Evolutionary conservation across 1,140 invertebrate species (phyloP).

Genomic region (Megalonaias nervosa): DNA sequence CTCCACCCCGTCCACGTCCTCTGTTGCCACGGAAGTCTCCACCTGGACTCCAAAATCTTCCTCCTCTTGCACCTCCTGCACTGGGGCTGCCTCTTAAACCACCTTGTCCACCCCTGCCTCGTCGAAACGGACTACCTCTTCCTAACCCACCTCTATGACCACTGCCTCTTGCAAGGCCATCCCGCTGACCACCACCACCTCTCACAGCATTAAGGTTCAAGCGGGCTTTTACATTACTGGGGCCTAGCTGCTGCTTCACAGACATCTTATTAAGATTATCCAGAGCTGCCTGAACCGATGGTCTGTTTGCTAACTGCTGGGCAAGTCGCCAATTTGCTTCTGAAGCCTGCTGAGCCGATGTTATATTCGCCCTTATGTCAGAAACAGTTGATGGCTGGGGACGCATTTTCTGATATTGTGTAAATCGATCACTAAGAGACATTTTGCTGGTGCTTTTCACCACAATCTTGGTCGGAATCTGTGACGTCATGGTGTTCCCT

Average conservation of each 20-base stretch:
- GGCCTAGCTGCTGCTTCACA: slow-evolving; percentile 70
- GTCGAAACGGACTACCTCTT: slow-evolving; percentile 1
- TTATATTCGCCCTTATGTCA: slow-evolving; percentile 63
- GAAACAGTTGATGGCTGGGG: slow-evolving; percentile 45
- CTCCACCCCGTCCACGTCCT: no score
- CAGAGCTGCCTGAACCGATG: slow-evolving; percentile 71
- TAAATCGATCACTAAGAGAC: slow-evolving; percentile 42
- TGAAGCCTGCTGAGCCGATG: slow-evolving; percentile 68
- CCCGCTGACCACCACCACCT: slow-evolving; percentile 33
- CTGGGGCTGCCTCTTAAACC: slow-evolving; percentile 45
- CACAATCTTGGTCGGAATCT: no score
- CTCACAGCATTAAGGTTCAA: slow-evolving; percentile 49
- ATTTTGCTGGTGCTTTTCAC: no score
- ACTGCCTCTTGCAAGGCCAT: slow-evolving; percentile 8
- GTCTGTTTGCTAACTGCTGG: slow-evolving; percentile 74
- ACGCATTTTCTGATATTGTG: slow-evolving; percentile 58
- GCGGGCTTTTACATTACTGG: slow-evolving; percentile 61
- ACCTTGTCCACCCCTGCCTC: slow-evolving; percentile 3
- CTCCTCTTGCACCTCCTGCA: not conserved
- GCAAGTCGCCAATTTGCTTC: slow-evolving; percentile 72
- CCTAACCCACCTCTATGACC: slow-evolving; percentile 45
- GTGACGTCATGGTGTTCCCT: no score
- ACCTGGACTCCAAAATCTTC: no score
- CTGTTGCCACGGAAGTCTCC: no score
- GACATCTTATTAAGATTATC: slow-evolving; percentile 38